phyloP scores from a whole-genome alignment of 2,797 vertebrate species.

The Protonibea diacanthus region DNA sequence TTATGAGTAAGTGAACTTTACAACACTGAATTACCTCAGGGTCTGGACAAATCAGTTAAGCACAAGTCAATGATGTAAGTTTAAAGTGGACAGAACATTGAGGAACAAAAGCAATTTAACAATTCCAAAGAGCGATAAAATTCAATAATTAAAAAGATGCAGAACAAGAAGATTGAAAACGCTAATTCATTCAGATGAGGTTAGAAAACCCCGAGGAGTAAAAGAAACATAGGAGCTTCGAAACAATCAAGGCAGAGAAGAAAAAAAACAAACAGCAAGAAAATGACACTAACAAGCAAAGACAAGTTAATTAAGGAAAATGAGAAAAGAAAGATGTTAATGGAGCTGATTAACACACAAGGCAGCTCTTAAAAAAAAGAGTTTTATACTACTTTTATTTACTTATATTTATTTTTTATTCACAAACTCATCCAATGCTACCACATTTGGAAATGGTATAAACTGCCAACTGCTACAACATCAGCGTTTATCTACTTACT shows the following conservation, averaged over 20 bases:
- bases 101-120: conserved; percentile 39
- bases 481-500: neutral
- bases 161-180: conserved; percentile 25
- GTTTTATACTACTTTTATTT: neutral
- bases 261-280: neutral
- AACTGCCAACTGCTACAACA: conserved; percentile 1
- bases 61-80: conserved; percentile 18
- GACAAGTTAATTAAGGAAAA: conserved; percentile 4
- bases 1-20: neutral
- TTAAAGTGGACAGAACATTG: neutral
- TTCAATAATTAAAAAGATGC: conserved; percentile 38
- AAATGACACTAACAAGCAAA: conserved; percentile 8
- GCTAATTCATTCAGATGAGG: conserved; percentile 36
- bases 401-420: neutral
- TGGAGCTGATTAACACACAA: neutral
- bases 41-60: conserved; percentile 36
- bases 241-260: neutral
- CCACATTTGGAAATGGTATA: neutral
- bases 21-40: conserved; percentile 5
- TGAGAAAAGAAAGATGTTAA: neutral
- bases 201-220: conserved; percentile 13
- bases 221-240: neutral
- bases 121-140: conserved; percentile 34
- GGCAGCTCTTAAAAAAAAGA: neutral
- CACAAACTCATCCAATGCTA: neutral